Conservation (phyloP, 1,140 invertebrate genomes). For the Conopomorpha cramerella region DNA sequence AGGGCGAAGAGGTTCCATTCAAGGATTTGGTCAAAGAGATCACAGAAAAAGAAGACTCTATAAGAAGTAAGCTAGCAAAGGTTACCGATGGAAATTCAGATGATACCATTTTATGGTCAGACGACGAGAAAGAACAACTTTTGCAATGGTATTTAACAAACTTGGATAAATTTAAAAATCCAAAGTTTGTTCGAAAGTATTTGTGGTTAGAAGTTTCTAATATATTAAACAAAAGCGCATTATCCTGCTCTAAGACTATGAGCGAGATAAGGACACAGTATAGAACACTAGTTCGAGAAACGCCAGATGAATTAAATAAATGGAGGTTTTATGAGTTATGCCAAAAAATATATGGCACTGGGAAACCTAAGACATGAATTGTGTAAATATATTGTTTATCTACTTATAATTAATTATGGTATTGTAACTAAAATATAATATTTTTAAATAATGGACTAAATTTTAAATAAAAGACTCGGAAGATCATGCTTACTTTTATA, state of each 20-base stretch:
- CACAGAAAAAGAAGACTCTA: conserved; percentile 19
- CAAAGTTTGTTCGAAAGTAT: conserved; percentile 33
- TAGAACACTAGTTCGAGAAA: conserved; percentile 33
- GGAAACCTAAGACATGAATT: conserved; percentile 17
- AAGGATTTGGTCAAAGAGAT: conserved; percentile 32
- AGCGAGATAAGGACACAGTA: conserved; percentile 36
- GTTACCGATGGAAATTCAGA: conserved; percentile 10
- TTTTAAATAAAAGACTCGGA: too few species aligned
- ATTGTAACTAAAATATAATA: too few species aligned
- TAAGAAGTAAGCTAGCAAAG: conserved; percentile 9
- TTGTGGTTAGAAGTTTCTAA: conserved; percentile 39
- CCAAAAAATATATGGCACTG: conserved; percentile 44
- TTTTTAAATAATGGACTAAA: too few species aligned
- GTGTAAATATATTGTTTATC: too few species aligned
- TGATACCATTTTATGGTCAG: conserved; percentile 17
- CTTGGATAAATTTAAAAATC: conserved; percentile 50
- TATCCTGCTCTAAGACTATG: conserved; percentile 44
- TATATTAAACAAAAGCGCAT: conserved; percentile 31
- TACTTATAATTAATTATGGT: too few species aligned
- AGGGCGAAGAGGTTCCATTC: conserved; percentile 14
- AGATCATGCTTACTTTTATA: too few species aligned
- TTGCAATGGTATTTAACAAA: conserved; percentile 41
- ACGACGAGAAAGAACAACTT: conserved; percentile 31
- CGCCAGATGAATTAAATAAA: conserved; percentile 20
- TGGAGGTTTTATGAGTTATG: conserved; percentile 42